A percentile compares a stretch with the other conserved stretches of the same genome.
Evolutionary conservation across 2,888 invertebrate species (phyloP).

Genomic region (Pandemis heparana): DNA sequence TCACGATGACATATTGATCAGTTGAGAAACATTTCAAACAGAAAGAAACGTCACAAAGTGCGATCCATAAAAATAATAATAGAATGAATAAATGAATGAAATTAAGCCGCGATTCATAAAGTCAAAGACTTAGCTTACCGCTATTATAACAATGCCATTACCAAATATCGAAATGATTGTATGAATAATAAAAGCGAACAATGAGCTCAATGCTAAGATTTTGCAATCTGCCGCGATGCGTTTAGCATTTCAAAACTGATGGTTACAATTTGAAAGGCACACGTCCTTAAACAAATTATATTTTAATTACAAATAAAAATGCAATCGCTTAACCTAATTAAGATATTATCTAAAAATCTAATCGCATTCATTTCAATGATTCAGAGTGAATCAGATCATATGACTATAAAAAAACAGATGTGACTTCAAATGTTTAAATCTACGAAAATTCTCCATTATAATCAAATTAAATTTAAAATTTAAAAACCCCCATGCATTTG

Average conservation of each 20-base stretch:
- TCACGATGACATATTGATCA: not conserved
- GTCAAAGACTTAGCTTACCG: constrained; percentile 24
- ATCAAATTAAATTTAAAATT: no score
- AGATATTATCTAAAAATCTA: not conserved
- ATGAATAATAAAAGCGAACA: constrained; percentile 32
- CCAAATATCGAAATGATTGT: constrained; percentile 27
- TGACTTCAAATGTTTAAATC: no score
- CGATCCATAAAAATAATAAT: not conserved
- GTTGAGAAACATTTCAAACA: not conserved
- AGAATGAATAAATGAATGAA: not conserved
- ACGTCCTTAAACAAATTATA: not conserved
- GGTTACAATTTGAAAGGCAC: constrained; percentile 15
- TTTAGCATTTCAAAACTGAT: constrained; percentile 31
- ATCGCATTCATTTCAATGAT: not conserved
- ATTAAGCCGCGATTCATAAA: constrained; percentile 18
- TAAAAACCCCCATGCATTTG: no score
- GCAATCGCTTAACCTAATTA: not conserved
- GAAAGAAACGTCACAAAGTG: not conserved
- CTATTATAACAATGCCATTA: constrained; percentile 35
- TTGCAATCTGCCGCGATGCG: constrained; percentile 37
- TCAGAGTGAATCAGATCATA: not conserved
- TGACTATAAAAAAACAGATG: no score
- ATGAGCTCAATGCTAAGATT: constrained; percentile 38
- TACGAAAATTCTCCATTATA: no score
- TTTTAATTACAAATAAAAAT: not conserved